phyloP scores from a whole-genome alignment of 1,140 invertebrate genomes.

The Chionoecetes opilio region DNA sequence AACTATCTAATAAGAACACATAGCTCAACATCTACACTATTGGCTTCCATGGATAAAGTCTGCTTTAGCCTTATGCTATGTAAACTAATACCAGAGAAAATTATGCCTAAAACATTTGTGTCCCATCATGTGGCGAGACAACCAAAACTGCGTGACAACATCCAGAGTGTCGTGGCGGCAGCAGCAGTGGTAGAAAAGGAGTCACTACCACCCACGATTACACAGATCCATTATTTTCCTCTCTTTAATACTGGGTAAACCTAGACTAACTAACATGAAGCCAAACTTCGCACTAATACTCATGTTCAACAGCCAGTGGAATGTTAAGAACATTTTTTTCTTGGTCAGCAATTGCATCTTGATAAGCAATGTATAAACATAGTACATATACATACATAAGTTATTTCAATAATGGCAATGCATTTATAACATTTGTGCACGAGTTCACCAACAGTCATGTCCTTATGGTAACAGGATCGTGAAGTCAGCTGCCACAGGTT shows the following conservation, averaged over 20 bases:
- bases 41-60: neutral
- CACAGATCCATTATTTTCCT: neutral
- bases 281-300: constrained; percentile 61
- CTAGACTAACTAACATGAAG: constrained; percentile 60
- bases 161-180: neutral
- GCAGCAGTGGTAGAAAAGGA: neutral
- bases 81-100: neutral
- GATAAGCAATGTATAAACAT: neutral
- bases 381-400: constrained; percentile 36
- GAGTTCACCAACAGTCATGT: neutral
- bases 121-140: neutral
- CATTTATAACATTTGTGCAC: neutral
- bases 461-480: neutral
- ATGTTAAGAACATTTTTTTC: constrained; percentile 45
- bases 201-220: neutral
- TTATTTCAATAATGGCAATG: neutral
- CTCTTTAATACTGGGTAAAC: constrained; percentile 47
- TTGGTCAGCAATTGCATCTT: constrained; percentile 1
- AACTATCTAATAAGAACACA: neutral
- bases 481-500: neutral
- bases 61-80: neutral
- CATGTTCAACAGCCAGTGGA: constrained; percentile 62
- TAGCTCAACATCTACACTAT: neutral
- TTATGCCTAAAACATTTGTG: constrained; percentile 24
- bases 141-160: constrained; percentile 10